These are phyloP conservation scores for Kradibia gibbosae DNA, from an alignment of 1,140 invertebrate genomes.

Conservation along the genomic window DNA sequence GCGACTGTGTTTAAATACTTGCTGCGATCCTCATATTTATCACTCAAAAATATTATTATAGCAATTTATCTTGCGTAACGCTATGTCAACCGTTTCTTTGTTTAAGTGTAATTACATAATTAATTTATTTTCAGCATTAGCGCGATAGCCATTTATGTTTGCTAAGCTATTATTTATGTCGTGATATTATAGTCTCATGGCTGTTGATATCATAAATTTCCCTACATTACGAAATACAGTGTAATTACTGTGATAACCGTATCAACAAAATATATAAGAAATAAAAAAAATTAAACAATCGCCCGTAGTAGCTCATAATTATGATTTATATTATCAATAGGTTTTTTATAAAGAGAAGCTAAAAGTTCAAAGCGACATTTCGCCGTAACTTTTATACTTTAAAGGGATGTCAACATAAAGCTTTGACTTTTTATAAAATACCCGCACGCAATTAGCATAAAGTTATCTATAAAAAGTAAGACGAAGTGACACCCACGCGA, in stretches of 20 bases:
- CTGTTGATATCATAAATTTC: neutral
- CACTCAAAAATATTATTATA: constrained; percentile 1
- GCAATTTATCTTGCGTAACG: neutral
- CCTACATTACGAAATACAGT: neutral
- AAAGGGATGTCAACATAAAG: neutral
- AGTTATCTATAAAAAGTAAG: neutral
- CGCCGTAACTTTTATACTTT: neutral
- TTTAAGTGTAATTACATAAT: neutral
- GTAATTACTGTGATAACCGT: neutral
- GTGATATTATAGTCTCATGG: constrained; percentile 7
- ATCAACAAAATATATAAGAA: neutral
- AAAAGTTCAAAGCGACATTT: neutral
- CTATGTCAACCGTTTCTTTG: neutral
- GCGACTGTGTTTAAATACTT: constrained; percentile 35
- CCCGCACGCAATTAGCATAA: neutral
- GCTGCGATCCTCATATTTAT: constrained; percentile 3
- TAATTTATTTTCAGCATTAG: neutral
- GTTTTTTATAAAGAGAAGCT: constrained; percentile 1
- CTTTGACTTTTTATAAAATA: neutral
- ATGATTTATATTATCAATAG: constrained; percentile 12
- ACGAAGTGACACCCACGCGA: neutral
- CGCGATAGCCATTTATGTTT: neutral
- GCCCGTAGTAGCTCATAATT: neutral
- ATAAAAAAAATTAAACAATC: neutral
- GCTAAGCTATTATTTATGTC: neutral